Conservation (phyloP, 2,888 invertebrate genomes). For the Trissoscelio sp. region DNA sequence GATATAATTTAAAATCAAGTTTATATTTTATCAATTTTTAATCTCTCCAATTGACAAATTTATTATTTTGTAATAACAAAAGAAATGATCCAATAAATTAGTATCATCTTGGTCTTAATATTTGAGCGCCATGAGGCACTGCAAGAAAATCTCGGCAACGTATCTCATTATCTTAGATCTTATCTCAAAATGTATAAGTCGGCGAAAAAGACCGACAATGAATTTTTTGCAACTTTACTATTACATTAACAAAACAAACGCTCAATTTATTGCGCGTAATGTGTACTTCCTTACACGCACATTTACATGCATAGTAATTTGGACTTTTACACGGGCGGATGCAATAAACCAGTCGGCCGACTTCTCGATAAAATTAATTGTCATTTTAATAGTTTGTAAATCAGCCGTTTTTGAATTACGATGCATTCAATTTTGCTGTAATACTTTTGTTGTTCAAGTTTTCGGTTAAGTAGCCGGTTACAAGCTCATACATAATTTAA, state of each 20-base stretch:
- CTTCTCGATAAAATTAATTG: conserved; percentile 25
- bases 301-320: conserved; percentile 31
- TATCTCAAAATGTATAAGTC: conserved; percentile 20
- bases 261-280: conserved; percentile 42
- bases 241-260: conserved; percentile 21
- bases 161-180: conserved; percentile 40
- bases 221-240: conserved; percentile 20
- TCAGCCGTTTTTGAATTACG: conserved; percentile 14
- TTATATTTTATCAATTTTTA: no score
- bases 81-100: neutral
- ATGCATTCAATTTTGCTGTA: conserved; percentile 12
- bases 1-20: no score
- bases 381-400: conserved; percentile 18
- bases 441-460: conserved; percentile 12
- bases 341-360: conserved; percentile 12
- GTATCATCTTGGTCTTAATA: conserved; percentile 20
- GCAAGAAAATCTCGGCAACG: conserved; percentile 15
- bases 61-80: neutral
- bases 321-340: conserved; percentile 19
- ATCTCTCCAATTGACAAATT: conserved; percentile 4
- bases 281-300: conserved; percentile 14
- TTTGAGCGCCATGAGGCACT: conserved; percentile 9
- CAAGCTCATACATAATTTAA: conserved; percentile 26
- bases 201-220: conserved; percentile 11
- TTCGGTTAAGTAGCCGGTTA: conserved; percentile 9